Percentiles rank a stretch among this genome's conserved stretches.
Evolutionary conservation across 1,140 invertebrate species (phyloP).

Genomic region (Zaprionus vittiger): DNA sequence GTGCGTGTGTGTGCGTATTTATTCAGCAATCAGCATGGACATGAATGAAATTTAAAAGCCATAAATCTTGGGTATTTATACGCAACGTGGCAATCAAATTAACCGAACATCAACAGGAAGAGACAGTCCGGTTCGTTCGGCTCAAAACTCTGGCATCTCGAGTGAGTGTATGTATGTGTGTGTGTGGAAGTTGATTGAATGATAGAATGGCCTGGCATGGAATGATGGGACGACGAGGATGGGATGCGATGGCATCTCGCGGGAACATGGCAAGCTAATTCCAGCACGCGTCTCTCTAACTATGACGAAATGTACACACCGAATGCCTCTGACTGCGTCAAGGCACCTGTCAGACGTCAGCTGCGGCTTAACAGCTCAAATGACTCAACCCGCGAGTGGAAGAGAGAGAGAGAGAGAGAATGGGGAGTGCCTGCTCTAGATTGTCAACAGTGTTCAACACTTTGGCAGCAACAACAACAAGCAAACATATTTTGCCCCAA

Average conservation of each 20-base stretch:
- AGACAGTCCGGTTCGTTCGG: not conserved
- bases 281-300: slow-evolving; percentile 64
- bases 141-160: not conserved
- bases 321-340: slow-evolving; percentile 39
- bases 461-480: slow-evolving; percentile 44
- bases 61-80: slow-evolving; percentile 67
- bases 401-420: not conserved
- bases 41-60: slow-evolving; percentile 74
- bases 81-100: slow-evolving; percentile 64
- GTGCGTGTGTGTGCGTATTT: not conserved
- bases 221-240: not conserved
- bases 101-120: slow-evolving; percentile 41
- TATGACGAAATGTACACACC: slow-evolving; percentile 54
- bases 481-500: slow-evolving; percentile 70
- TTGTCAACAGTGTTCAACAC: slow-evolving; percentile 60
- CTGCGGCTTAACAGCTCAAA: slow-evolving; percentile 66
- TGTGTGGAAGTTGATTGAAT: slow-evolving; percentile 1
- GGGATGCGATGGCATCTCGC: slow-evolving; percentile 12
- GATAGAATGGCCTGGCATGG: slow-evolving; percentile 7
- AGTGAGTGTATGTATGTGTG: not conserved
- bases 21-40: slow-evolving; percentile 48
- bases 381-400: slow-evolving; percentile 20
- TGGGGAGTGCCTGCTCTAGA: slow-evolving; percentile 47
- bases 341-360: slow-evolving; percentile 72
- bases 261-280: slow-evolving; percentile 49